Evolutionary conservation across 2,888 invertebrate genomes (phyloP).

Genomic region (Diaphora mendica): DNA sequence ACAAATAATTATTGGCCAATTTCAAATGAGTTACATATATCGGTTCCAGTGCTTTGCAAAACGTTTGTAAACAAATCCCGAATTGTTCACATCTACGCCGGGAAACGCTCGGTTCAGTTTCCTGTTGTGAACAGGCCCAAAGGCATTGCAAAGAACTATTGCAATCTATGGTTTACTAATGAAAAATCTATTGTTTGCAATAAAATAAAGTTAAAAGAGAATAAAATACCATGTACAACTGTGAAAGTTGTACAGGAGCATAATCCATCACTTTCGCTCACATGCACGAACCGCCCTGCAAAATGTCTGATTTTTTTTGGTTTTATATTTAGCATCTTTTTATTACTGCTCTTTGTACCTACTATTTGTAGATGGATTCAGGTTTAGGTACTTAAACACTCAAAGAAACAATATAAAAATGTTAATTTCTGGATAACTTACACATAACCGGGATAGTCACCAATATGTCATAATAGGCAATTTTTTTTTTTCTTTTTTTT

Average conservation of each 20-base stretch:
- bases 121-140: background rate
- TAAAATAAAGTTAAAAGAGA: slow-evolving; percentile 26
- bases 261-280: slow-evolving; percentile 48
- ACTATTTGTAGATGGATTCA: background rate
- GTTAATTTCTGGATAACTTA: background rate
- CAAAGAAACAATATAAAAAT: too few relatives aligned
- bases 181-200: background rate
- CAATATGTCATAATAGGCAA: background rate
- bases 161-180: background rate
- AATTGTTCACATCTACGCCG: background rate
- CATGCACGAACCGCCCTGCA: slow-evolving; percentile 40
- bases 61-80: background rate
- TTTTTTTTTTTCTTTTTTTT: too few relatives aligned
- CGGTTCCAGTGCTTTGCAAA: background rate
- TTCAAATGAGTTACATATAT: background rate
- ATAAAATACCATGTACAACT: slow-evolving; percentile 13
- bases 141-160: background rate
- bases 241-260: background rate
- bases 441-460: background rate
- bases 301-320: slow-evolving; percentile 11
- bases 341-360: background rate
- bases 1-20: background rate
- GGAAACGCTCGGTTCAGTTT: background rate
- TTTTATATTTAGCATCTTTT: slow-evolving; percentile 9
- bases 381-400: too few relatives aligned